Evolutionary conservation across 2,113 vertebrate species (phyloP).

Genomic region (Eudyptes chrysolophus): DNA sequence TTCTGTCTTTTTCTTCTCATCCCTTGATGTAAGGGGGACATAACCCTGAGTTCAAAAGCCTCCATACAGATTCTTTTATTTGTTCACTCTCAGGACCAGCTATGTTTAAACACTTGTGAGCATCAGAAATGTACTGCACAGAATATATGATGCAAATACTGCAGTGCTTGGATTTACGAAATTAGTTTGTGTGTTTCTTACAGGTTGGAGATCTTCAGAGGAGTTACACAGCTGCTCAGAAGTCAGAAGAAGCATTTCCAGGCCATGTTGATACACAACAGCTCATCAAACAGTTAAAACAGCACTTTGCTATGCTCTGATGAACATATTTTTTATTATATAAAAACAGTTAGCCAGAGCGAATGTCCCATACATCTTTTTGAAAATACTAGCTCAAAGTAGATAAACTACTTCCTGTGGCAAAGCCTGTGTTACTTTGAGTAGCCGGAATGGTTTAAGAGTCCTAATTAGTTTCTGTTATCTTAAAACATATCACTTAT

Average conservation of each 20-base stretch:
- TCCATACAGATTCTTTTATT: neutral
- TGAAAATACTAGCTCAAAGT: neutral
- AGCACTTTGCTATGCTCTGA: constrained; percentile 91
- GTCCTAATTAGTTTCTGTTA: neutral
- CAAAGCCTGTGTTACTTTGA: neutral
- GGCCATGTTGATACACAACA: constrained; percentile 92
- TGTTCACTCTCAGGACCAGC: neutral
- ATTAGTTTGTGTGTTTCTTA: neutral
- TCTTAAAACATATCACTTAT: neutral
- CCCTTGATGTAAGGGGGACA: neutral
- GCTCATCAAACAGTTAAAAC: constrained; percentile 86
- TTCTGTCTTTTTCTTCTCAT: neutral
- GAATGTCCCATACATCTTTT: neutral
- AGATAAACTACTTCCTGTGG: neutral
- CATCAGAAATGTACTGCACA: neutral
- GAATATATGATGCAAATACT: neutral
- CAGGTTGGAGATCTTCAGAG: constrained; percentile 97
- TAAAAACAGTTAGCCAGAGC: neutral
- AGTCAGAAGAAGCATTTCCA: constrained; percentile 89
- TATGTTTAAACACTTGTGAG: neutral
- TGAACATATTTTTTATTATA: neutral
- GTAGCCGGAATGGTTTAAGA: neutral
- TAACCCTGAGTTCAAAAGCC: neutral
- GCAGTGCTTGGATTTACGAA: neutral
- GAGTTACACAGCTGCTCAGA: constrained; percentile 89